These are phyloP conservation scores for Caenorhabditis latens DNA, from an alignment of 1,140 invertebrate species.

Conservation along the genomic window DNA sequence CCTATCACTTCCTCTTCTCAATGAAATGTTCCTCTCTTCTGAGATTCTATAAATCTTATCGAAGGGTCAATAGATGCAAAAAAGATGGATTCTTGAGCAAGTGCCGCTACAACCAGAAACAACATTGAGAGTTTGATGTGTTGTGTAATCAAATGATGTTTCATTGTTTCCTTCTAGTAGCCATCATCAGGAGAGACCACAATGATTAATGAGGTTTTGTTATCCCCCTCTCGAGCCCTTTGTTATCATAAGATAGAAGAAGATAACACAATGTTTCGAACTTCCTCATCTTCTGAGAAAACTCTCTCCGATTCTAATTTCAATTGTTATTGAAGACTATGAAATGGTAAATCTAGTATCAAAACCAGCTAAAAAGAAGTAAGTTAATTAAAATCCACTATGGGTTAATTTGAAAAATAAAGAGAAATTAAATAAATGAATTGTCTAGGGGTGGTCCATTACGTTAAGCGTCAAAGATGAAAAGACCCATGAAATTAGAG, in stretches of 20 bases:
- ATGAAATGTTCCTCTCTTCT: background rate
- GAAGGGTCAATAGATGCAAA: slow-evolving; percentile 28
- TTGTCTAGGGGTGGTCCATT: background rate
- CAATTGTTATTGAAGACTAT: slow-evolving; percentile 1
- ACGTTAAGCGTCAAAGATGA: background rate
- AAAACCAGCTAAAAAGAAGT: background rate
- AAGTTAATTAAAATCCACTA: background rate
- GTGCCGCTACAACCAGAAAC: background rate
- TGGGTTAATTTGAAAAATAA: background rate
- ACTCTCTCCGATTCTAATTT: background rate
- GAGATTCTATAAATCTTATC: background rate
- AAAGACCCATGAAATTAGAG: background rate
- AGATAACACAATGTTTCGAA: slow-evolving; percentile 24
- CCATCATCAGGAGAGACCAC: slow-evolving; percentile 14
- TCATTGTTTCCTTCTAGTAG: slow-evolving; percentile 11
- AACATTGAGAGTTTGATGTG: background rate
- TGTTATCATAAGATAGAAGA: slow-evolving; percentile 44
- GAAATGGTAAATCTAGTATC: background rate
- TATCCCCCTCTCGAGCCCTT: background rate
- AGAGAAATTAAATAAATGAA: background rate
- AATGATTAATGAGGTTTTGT: slow-evolving; percentile 50
- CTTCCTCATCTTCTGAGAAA: background rate
- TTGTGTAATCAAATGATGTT: slow-evolving; percentile 46
- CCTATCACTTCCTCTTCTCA: background rate
- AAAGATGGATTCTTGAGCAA: background rate